These are phyloP conservation scores for Tonatia bakeri DNA, from an alignment of 2,113 vertebrate species.

Conservation along the genomic window DNA sequence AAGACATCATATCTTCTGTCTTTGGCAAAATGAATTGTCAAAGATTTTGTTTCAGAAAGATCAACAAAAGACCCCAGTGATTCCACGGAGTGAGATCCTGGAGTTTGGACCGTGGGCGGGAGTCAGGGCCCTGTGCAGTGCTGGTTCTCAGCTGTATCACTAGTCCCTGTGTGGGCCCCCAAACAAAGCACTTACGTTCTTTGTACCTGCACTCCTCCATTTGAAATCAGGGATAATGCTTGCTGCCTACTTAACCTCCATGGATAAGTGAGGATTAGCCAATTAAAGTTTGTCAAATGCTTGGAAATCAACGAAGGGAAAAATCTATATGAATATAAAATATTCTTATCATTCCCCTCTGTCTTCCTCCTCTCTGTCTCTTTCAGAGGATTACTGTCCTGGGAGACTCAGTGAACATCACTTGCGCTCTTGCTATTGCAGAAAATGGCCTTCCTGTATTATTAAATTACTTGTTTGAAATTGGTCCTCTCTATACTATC, in stretches of 20 bases:
- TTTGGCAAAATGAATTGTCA: neutral
- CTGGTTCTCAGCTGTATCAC: neutral
- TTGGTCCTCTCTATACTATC: neutral
- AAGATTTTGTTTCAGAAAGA: constrained; percentile 35
- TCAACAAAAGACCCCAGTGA: neutral
- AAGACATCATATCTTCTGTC: constrained; percentile 37
- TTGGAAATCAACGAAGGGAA: constrained; percentile 32
- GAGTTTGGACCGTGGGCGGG: neutral
- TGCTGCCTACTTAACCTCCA: constrained; percentile 64
- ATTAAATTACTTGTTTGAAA: constrained; percentile 31
- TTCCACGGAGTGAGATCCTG: neutral
- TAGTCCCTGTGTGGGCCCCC: neutral
- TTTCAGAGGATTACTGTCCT: neutral
- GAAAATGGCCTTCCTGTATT: neutral
- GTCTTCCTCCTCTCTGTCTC: neutral
- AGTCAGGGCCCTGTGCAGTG: neutral
- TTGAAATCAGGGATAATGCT: constrained; percentile 58
- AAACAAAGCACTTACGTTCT: constrained; percentile 6
- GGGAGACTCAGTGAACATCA: neutral
- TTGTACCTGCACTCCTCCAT: constrained; percentile 7
- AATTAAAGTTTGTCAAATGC: constrained; percentile 62
- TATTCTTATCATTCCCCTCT: neutral
- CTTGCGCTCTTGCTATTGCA: neutral
- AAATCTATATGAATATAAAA: constrained; percentile 42
- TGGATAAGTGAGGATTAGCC: constrained; percentile 59